phyloP scores from a whole-genome alignment of 2,113 vertebrate species.

The Lepidothrix coronata region DNA sequence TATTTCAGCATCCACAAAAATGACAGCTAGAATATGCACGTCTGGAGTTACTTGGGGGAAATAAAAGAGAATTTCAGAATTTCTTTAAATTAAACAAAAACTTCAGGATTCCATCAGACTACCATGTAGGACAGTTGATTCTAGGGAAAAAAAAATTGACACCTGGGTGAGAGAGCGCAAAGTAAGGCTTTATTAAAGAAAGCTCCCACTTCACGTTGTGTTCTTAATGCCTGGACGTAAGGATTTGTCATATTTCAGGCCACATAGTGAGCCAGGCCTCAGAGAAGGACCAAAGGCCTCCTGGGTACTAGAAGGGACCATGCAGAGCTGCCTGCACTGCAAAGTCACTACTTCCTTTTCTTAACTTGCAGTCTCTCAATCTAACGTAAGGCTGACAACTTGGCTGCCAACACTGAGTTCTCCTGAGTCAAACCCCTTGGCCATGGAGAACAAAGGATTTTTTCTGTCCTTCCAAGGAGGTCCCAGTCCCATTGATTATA shows the following conservation, averaged over 20 bases:
- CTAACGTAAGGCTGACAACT: not conserved
- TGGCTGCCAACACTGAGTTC: not conserved
- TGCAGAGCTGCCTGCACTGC: not conserved
- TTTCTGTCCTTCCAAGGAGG: not conserved
- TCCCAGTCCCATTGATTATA: not conserved
- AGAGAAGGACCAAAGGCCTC: not conserved
- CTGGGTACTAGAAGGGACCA: not conserved
- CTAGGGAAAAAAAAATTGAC: rapidly evolving
- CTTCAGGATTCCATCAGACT: not conserved
- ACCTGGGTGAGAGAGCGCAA: not conserved
- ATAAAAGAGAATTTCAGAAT: not conserved
- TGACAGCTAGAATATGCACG: not conserved
- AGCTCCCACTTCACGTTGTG: not conserved
- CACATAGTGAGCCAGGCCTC: not conserved
- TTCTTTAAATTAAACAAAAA: not conserved
- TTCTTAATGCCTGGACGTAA: not conserved
- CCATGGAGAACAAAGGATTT: not conserved
- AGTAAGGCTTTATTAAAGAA: not conserved
- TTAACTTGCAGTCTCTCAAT: not conserved
- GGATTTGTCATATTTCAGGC: not conserved
- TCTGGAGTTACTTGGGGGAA: not conserved
- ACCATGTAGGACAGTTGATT: not conserved
- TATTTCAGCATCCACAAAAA: not conserved
- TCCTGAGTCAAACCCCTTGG: not conserved
- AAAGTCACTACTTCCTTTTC: not conserved